phyloP scores from a whole-genome alignment of 1,140 invertebrate species.

The Micrasema longulum region DNA sequence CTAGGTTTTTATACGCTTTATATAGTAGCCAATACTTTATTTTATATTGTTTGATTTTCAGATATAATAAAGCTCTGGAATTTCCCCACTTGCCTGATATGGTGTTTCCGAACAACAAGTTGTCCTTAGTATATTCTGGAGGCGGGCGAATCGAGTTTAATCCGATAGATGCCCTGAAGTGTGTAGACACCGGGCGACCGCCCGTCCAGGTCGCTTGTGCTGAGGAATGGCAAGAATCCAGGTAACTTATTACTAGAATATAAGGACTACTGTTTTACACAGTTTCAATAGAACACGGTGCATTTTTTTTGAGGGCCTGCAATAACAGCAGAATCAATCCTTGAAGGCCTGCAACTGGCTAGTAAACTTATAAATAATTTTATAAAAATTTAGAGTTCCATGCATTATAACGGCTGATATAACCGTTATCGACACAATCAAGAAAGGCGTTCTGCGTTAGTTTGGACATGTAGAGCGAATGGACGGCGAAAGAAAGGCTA shows the following conservation, averaged over 20 bases:
- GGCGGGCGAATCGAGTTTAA: slow-evolving; percentile 87
- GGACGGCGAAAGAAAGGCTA: no score
- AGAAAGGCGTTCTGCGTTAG: no score
- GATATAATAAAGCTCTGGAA: slow-evolving; percentile 80
- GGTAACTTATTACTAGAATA: no score
- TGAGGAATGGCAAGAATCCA: slow-evolving; percentile 88
- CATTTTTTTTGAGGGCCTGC: background rate
- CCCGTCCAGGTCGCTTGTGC: slow-evolving; percentile 89
- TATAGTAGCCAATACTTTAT: no score
- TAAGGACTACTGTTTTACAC: no score
- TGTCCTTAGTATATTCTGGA: slow-evolving; percentile 76
- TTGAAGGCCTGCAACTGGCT: background rate
- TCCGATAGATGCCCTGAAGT: slow-evolving; percentile 89
- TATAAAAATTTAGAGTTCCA: no score
- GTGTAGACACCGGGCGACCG: slow-evolving; percentile 83
- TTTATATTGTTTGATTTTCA: slow-evolving; percentile 62
- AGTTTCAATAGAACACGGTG: no score
- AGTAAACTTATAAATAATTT: no score
- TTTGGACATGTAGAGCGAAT: no score
- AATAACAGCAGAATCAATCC: background rate
- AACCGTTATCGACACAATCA: no score
- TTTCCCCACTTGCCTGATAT: slow-evolving; percentile 96
- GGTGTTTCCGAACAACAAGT: slow-evolving; percentile 93
- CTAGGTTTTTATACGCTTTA: no score
- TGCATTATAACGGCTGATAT: no score